Base-by-base conservation (phyloP, 1,140 invertebrate species). In the Archivesica marissinica region DNA sequence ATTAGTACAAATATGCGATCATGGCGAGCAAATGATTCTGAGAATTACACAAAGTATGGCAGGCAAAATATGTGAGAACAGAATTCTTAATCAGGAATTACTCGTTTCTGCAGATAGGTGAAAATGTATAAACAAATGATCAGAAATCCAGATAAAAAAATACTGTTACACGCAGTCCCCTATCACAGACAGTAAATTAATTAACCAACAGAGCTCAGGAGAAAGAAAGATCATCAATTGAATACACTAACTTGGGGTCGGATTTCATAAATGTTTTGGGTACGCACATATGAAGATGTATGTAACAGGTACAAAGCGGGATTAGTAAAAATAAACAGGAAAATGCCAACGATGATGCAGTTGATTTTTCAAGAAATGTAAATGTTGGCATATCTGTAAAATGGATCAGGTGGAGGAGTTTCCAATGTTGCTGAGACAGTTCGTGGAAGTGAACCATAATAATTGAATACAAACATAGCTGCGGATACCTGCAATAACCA, bases 241-340 rank as follows among this genome's bases (percentile, higher is more conserved):
- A 38, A 38, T 39, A 39, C 23, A 38, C 47, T 23, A 76, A 76
- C 33, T 35, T 59, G 41, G 50, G 74, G 17, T 76, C 35, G 11
- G 44, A 47, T 79, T 79, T 79, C 77, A 33, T 79, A 79, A 79
- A 59, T 79, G 77, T 79, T 79, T 79, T 66, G n/a, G 41, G 56
- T 47, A 64, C 13, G n/a, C n/a, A 66, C 9, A n/a, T 35, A 50
- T 59, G 52, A 13, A 66, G 77, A 79, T 79, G 56, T 44, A 50
- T 41, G 61, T 79, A 66, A 39, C 77, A 79, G 77, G n/a, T 68
- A 44, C 41, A 66, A 7, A 35, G 44, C 44, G 47, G 77, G 59
- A 79, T 79, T 68, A 79, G 61, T 79, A 66, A 79, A 79, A 79
- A 79, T 68, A 79, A 79, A 79, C 77, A 79, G 20, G 23, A 41